Evolutionary conservation across 2,888 invertebrate species (phyloP), one percentile per base, ranked within the genome.

Genomic region (Cheilosia pagana): DNA sequence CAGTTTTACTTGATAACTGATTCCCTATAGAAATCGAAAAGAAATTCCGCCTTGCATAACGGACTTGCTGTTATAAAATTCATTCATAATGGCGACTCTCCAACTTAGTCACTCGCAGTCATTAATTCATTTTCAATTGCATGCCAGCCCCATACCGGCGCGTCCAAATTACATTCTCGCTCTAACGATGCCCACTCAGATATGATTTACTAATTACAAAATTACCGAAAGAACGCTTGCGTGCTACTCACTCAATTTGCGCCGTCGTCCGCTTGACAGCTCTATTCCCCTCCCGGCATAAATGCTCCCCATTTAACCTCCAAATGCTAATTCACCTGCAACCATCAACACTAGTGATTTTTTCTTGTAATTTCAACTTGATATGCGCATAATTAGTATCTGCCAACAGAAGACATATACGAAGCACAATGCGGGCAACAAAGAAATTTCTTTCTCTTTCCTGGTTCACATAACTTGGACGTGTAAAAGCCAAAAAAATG

Each of bases 381-480:
- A 12, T 60, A 60, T 65, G 65, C 65, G 23, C 65, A 65, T 65
- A 53, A 53, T 65, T 25, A 65, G n/a, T 28, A 62, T 12, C 5
- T 21, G 28, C 25, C 14, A 43, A 12, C 25, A 23, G 5, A 43
- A 60, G 25, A 23, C 4, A 41, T 12, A 21, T 2, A 43, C 43
- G 6, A 41, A 16, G 35, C 3, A 23, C 41, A 41, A 45, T 10
- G 6, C 45, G 21, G 8, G 25, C 10, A 19, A n/a, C 25, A 14
- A 43, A 21, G 25, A 70, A 48, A 59, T 70, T 59, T 59, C 70
- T 59, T 48, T 70, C 57, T 70, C 62, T 43, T 68, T 70, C 70
- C 59, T 48, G 45, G 35, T 59, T 59, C 68, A 43, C 55, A 68
- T 68, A 68, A 68, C 67, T 31, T 10, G 3, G 25, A 10, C 12